Evolutionary conservation across 2,888 invertebrate genomes (phyloP), one percentile per base, ranked within the genome.

Genomic region (Augochlorella aurata): DNA sequence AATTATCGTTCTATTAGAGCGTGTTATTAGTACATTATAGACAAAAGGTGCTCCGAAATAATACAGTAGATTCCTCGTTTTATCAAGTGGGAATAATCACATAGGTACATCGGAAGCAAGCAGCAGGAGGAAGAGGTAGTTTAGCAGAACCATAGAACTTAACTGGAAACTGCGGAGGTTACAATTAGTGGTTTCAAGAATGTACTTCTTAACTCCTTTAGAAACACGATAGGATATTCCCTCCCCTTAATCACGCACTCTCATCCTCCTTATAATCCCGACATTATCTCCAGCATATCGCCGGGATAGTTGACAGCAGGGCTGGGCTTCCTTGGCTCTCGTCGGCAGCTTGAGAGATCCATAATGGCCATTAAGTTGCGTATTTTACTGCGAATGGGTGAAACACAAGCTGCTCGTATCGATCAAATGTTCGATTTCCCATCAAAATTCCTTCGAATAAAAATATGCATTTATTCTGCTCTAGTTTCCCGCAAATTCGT

Each of bases 241-340:
- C 38, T 44, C 18, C 63, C 63, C 10, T 18, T 63, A 18, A 63
- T 63, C 38, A n/a, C 12, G 63, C 63, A n/a, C n/a, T 63, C 38
- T 38, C 63, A 18, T 4, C 10, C 63, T 44, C 18, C 63, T n/a
- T 38, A 38, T 63, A n/a, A 63, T 44, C 63, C 38, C 38, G 63
- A 63, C n/a, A 44, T n/a, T 38, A 63, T 63, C 63, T n/a, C 38
- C 63, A 63, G n/a, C 63, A 10, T 63, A 63, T 63, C 63, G 29
- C n/a, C 18, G 38, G 10, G 63, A 18, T 44, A 18, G 63, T 18
- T 63, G 38, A 63, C 63, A 38, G 63, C 29, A 38, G 38, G 24
- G 16, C 0, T 63, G 63, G 38, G 63, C 63, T 63, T 63, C 3
- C 38, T 63, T 63, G 9, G 16, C 9, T 38, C n/a, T 63, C 18